A percentile compares a stretch with the other conserved stretches of the same genome.
Conservation (phyloP, 2,113 vertebrate species). For the Carassius carassius region DNA sequence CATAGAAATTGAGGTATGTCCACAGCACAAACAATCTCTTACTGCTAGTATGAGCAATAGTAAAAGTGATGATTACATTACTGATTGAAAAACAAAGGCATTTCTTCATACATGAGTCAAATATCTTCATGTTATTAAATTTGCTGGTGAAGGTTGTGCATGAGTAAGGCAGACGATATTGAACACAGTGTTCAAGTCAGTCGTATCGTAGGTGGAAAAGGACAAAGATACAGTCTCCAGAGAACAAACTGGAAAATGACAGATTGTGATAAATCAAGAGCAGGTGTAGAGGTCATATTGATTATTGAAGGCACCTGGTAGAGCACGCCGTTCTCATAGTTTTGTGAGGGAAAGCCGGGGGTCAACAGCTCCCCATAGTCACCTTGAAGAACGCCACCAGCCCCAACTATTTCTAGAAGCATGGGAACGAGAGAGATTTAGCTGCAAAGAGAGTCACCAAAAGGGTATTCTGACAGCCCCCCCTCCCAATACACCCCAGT, state of each 20-base stretch:
- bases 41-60: no score
- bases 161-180: neutral
- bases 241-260: neutral
- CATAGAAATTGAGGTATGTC: no score
- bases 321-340: slow-evolving; percentile 67
- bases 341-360: slow-evolving; percentile 67
- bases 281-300: slow-evolving; percentile 10
- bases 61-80: no score
- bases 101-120: no score
- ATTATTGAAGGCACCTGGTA: slow-evolving; percentile 71
- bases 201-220: neutral
- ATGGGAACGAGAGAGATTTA: slow-evolving; percentile 50
- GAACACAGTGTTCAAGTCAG: neutral
- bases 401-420: slow-evolving; percentile 73
- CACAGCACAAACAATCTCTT: no score
- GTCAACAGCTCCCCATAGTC: slow-evolving; percentile 73
- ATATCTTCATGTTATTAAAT: no score
- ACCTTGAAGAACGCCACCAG: slow-evolving; percentile 74
- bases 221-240: neutral
- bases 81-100: no score
- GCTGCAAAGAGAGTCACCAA: slow-evolving; percentile 49
- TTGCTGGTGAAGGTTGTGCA: neutral
- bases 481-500: neutral
- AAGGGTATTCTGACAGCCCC: slow-evolving; percentile 50
- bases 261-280: slow-evolving; percentile 14